A percentile compares a stretch with the other conserved stretches of the same genome.
phyloP scores from a whole-genome alignment of 2,113 vertebrate species.

The Nothoprocta perdicaria region DNA sequence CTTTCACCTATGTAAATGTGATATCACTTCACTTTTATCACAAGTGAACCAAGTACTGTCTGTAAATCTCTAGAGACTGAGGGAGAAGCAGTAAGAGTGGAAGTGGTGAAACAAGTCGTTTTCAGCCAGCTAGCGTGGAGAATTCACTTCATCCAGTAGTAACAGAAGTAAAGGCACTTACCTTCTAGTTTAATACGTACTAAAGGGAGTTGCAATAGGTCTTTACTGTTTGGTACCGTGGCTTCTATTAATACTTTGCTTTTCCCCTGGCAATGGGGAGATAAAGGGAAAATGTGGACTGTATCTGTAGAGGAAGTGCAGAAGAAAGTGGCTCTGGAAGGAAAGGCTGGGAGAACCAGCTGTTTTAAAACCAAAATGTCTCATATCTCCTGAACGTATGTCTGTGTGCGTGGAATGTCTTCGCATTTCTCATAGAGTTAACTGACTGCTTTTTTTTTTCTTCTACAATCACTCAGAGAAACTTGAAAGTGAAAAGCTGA shows the following conservation, averaged over 20 bases:
- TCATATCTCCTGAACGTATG: neutral
- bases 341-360: neutral
- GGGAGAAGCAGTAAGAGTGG: neutral
- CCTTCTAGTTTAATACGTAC: neutral
- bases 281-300: neutral
- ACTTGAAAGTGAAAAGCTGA: conserved; percentile 88
- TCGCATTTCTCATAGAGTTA: neutral
- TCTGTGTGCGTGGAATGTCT: neutral
- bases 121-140: neutral
- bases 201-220: neutral
- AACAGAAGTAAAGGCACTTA: neutral
- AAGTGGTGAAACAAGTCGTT: neutral
- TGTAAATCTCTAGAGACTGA: neutral
- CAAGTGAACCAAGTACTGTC: neutral
- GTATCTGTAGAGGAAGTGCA: neutral
- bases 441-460: neutral
- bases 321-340: neutral
- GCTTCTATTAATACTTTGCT: neutral
- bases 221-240: neutral
- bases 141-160: neutral
- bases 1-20: neutral
- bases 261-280: neutral
- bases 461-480: conserved; percentile 78
- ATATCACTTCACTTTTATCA: neutral
- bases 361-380: neutral